Conservation (phyloP, 1,140 invertebrate species). For the Drosophila willistoni region DNA sequence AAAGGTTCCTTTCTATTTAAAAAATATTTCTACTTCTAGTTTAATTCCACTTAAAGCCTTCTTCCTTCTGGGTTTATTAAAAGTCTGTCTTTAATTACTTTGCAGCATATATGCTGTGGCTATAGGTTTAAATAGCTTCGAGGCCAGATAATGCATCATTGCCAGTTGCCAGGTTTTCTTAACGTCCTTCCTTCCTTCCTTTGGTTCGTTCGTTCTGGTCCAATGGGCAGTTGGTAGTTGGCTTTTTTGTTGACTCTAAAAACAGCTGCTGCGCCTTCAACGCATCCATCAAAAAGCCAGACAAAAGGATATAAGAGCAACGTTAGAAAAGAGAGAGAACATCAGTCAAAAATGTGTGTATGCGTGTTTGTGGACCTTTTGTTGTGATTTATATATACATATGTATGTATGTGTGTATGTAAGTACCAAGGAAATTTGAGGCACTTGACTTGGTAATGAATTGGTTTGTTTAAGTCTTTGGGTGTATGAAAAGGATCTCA, state of each 20-base stretch:
- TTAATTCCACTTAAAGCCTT: too few relatives aligned
- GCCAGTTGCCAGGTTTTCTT: constrained; percentile 6
- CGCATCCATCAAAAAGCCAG: constrained; percentile 67
- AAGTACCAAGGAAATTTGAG: constrained; percentile 37
- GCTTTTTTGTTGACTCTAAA: constrained; percentile 34
- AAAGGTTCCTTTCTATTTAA: too few relatives aligned
- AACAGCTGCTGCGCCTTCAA: constrained; percentile 38
- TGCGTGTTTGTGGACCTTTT: constrained; percentile 38
- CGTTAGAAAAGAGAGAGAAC: constrained; percentile 18
- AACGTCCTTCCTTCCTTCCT: background rate
- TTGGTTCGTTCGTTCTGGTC: constrained; percentile 15
- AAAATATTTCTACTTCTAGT: too few relatives aligned
- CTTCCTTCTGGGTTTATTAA: background rate
- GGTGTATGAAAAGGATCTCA: constrained; percentile 77
- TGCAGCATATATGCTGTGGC: background rate
- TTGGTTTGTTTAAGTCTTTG: constrained; percentile 21
- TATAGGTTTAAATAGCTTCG: background rate
- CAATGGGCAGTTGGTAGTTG: constrained; percentile 14
- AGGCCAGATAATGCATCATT: constrained; percentile 7
- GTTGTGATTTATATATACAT: constrained; percentile 70
- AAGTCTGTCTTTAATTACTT: constrained; percentile 1
- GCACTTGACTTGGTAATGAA: constrained; percentile 41
- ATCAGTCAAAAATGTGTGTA: constrained; percentile 43
- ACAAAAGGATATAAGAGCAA: constrained; percentile 42
- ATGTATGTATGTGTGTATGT: background rate